These are phyloP conservation scores for Conomelus anceps DNA, from an alignment of 2,888 invertebrate genomes.

Conservation along the genomic window DNA sequence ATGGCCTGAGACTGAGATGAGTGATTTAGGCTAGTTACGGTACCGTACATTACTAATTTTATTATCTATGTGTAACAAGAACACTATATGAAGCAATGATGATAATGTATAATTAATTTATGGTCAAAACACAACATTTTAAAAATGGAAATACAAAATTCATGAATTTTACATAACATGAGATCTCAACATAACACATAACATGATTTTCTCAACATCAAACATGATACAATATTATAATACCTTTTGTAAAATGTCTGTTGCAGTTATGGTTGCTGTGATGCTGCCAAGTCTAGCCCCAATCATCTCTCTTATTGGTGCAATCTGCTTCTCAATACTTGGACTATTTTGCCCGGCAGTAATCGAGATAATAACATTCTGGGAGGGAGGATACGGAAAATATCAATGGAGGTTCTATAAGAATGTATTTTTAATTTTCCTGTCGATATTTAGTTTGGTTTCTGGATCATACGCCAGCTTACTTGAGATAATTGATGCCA, in stretches of 20 bases:
- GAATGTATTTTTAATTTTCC: constrained; percentile 52
- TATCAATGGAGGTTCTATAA: constrained; percentile 62
- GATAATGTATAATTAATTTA: too few species aligned
- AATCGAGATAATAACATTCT: constrained; percentile 55
- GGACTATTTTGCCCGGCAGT: constrained; percentile 70
- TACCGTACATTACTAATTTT: too few species aligned
- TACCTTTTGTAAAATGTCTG: neutral
- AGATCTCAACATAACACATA: too few species aligned
- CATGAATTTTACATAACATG: too few species aligned
- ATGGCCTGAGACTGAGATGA: too few species aligned
- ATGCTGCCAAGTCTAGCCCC: constrained; percentile 66
- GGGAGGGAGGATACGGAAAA: constrained; percentile 43
- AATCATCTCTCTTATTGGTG: constrained; percentile 83
- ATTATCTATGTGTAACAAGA: too few species aligned
- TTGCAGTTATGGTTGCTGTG: constrained; percentile 61
- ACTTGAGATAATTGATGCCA: constrained; percentile 39
- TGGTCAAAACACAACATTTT: too few species aligned
- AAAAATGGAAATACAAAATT: too few species aligned
- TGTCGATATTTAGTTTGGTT: constrained; percentile 60
- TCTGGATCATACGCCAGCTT: constrained; percentile 53
- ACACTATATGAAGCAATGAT: too few species aligned
- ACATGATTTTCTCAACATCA: neutral
- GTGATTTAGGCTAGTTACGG: too few species aligned
- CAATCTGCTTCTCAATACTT: constrained; percentile 60
- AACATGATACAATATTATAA: neutral